Conservation (phyloP, 2,888 invertebrate species). For the Amphipoea lucens region DNA sequence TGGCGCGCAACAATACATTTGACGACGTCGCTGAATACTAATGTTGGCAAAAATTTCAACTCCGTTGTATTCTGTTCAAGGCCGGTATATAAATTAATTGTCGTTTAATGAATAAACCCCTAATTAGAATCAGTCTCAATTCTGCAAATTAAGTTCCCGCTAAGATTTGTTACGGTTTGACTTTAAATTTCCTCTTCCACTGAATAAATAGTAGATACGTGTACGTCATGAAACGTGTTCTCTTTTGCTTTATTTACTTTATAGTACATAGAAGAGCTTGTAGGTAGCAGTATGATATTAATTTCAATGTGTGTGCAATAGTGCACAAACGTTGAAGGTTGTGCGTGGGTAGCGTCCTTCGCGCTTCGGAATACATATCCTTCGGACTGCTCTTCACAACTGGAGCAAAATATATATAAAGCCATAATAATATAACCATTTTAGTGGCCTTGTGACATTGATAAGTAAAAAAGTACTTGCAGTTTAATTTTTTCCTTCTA, state of each 20-base stretch:
- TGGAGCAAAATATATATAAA: constrained; percentile 12
- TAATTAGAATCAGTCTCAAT: constrained; percentile 57
- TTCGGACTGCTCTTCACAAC: constrained; percentile 1
- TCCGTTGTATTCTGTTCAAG: constrained; percentile 50
- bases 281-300: constrained; percentile 25
- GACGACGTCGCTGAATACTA: constrained; percentile 59
- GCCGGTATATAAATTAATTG: constrained; percentile 55
- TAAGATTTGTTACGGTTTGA: constrained; percentile 41
- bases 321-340: constrained; percentile 55
- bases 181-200: constrained; percentile 44
- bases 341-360: constrained; percentile 50
- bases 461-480: neutral
- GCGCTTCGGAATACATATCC: constrained; percentile 32
- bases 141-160: constrained; percentile 42
- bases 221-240: constrained; percentile 23
- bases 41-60: constrained; percentile 51
- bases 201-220: constrained; percentile 29
- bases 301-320: constrained; percentile 34
- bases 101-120: constrained; percentile 58
- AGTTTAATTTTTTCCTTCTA: neutral
- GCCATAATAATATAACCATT: neutral
- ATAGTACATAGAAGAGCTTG: constrained; percentile 1
- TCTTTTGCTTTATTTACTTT: constrained; percentile 29
- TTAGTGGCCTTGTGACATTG: neutral
- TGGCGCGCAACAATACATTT: too few species aligned